Evolutionary conservation across 2,888 invertebrate genomes (phyloP).

Genomic region (Ophion ellenae): DNA sequence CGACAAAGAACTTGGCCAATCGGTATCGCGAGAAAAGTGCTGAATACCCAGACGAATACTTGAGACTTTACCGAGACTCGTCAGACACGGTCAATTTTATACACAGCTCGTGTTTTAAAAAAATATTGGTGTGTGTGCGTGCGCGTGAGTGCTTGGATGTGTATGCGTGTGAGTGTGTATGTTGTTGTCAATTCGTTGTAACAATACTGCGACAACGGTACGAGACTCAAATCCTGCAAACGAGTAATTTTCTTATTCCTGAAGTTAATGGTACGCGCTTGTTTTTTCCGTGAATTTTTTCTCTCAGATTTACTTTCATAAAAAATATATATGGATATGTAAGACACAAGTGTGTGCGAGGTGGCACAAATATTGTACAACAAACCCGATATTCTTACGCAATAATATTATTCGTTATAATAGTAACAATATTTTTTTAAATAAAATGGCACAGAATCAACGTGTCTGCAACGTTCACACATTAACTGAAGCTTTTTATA

Average conservation of each 20-base stretch:
- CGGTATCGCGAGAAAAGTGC: slow-evolving; percentile 66
- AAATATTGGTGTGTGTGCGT: slow-evolving; percentile 21
- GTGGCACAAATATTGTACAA: slow-evolving; percentile 52
- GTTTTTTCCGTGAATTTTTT: slow-evolving; percentile 11
- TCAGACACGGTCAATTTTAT: slow-evolving; percentile 30
- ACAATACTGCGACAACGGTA: slow-evolving; percentile 25
- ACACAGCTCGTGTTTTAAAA: slow-evolving; percentile 24
- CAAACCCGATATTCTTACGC: slow-evolving; percentile 62
- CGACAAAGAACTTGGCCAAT: slow-evolving; percentile 55
- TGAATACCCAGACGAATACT: slow-evolving; percentile 66
- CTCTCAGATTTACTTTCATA: slow-evolving; percentile 38
- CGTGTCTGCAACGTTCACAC: slow-evolving; percentile 38
- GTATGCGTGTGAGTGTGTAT: not conserved
- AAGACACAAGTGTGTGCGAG: slow-evolving; percentile 61
- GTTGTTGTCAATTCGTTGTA: slow-evolving; percentile 35
- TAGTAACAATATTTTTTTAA: slow-evolving; percentile 45
- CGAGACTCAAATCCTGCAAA: slow-evolving; percentile 2
- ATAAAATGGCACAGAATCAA: slow-evolving; percentile 63
- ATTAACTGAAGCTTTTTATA: slow-evolving; percentile 16
- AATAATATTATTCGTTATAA: slow-evolving; percentile 57
- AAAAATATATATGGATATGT: slow-evolving; percentile 63
- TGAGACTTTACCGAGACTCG: slow-evolving; percentile 51
- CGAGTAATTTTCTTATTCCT: not conserved
- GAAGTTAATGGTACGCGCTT: slow-evolving; percentile 23
- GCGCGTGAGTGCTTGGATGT: not conserved